Evolutionary conservation across 2,113 vertebrate species (phyloP), one percentile per base, ranked within the genome.

Genomic region (Apodemus sylvaticus): DNA sequence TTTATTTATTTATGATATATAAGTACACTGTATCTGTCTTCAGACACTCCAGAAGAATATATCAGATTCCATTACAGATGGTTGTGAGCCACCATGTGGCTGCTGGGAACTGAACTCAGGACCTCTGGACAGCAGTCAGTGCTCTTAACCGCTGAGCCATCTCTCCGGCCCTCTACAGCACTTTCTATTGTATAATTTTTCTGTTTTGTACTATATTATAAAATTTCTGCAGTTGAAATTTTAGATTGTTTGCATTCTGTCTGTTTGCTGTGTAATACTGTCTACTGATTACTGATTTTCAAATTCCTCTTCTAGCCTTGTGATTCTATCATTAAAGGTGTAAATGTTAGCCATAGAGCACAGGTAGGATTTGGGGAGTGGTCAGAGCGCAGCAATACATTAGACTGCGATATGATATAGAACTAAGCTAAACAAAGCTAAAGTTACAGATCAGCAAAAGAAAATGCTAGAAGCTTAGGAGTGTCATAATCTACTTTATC

Each of bases 231-330:
- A 86, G 86, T 73, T 77, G 77, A 79, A 86, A 86, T 73, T 86
- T 87, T 85, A 96, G 90, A 2, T 88, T 73, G 64, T 96, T 94
- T 96, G 76, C 34, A 51, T 70, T 88, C 90, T 93, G 36, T 68
- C 45, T 31, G 70, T 68, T 73, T 76, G 74, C 76, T 93, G 31
- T 48, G 4, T 83, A 53, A 91, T 79, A 11, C 45, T 89, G 70
- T 45, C 39, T 94, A 51, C n/a, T 93, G 62, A 39, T 70, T 66
- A 94, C 62, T 86, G 64, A 90, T 39, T 76, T 96, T 22, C 48
- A 87, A 92, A 92, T 88, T 93, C 87, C 53, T 81, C 96, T 93
- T 94, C 58, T 71, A 79, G 39, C 53, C 34, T 13, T 79, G 64
- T 51, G 34, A 92, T 90, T 92, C 73, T 91, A 60, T 91, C 83